Evolutionary conservation across 1,140 invertebrate genomes (phyloP).

Genomic region (Asbolus verrucosus): DNA sequence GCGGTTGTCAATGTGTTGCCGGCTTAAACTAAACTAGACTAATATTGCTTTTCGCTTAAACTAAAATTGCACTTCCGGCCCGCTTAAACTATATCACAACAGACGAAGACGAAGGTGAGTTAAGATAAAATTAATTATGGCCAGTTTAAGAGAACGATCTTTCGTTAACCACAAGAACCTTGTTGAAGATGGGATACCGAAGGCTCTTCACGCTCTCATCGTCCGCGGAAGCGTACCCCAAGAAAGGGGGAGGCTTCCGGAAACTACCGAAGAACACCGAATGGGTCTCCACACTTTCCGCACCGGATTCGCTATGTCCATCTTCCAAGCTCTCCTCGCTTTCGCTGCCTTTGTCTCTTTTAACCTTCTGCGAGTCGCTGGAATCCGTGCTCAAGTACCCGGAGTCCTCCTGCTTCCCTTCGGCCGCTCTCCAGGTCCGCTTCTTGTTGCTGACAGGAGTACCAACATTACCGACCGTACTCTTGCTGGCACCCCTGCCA

Average conservation of each 20-base stretch:
- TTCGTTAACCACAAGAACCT: constrained; percentile 20
- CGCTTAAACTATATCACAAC: constrained; percentile 53
- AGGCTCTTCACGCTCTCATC: constrained; percentile 50
- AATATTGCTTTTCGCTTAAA: constrained; percentile 28
- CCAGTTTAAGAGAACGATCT: constrained; percentile 12
- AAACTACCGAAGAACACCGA: constrained; percentile 81
- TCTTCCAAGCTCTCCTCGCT: constrained; percentile 79
- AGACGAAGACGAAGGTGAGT: constrained; percentile 8
- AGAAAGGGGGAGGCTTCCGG: constrained; percentile 63
- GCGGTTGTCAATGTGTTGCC: constrained; percentile 11
- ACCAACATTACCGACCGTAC: constrained; percentile 55
- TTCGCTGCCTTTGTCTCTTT: constrained; percentile 68
- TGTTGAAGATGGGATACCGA: constrained; percentile 8
- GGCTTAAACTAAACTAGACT: constrained; percentile 8
- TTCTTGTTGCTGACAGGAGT: constrained; percentile 60
- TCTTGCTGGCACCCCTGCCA: constrained; percentile 71
- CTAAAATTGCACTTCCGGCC: constrained; percentile 56
- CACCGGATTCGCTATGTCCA: constrained; percentile 84
- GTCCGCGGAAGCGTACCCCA: constrained; percentile 42
- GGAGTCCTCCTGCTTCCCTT: constrained; percentile 71
- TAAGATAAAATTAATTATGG: background rate
- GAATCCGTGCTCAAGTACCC: constrained; percentile 84
- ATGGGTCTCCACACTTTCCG: constrained; percentile 86
- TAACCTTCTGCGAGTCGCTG: constrained; percentile 65
- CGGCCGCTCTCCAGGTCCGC: too few relatives aligned